Percentiles rank a stretch among this genome's conserved stretches.
phyloP scores from a whole-genome alignment of 2,113 vertebrate genomes.

The Trogon melanurus region DNA sequence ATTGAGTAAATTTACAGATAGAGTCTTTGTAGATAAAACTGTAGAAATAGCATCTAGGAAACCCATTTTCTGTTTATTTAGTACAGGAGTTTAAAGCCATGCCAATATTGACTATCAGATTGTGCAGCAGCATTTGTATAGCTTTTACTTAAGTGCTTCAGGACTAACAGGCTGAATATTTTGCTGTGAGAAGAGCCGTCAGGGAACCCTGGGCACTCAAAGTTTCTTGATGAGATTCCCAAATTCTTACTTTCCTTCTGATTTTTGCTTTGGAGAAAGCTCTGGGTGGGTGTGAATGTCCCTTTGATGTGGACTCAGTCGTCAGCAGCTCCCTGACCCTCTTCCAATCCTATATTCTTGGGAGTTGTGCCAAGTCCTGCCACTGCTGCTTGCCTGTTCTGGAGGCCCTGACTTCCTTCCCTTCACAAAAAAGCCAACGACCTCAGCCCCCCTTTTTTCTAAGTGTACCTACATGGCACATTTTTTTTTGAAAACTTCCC shows the following conservation, averaged over 20 bases:
- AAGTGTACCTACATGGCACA: neutral
- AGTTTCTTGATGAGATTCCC: neutral
- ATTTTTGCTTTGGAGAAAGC: neutral
- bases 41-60: neutral
- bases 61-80: neutral
- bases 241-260: neutral
- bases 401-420: neutral
- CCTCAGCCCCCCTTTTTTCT: neutral
- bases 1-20: neutral
- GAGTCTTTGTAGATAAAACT: neutral
- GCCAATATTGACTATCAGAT: neutral
- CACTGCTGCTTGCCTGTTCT: fast-evolving
- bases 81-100: neutral
- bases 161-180: neutral
- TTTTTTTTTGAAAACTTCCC: neutral
- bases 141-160: neutral
- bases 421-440: fast-evolving
- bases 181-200: neutral
- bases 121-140: neutral
- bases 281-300: fast-evolving
- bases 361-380: neutral
- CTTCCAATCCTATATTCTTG: fast-evolving
- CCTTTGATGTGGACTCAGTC: neutral
- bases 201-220: neutral
- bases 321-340: neutral